These are phyloP conservation scores for Drymonia ruficornis DNA, from an alignment of 2,888 invertebrate genomes.

Conservation along the genomic window DNA sequence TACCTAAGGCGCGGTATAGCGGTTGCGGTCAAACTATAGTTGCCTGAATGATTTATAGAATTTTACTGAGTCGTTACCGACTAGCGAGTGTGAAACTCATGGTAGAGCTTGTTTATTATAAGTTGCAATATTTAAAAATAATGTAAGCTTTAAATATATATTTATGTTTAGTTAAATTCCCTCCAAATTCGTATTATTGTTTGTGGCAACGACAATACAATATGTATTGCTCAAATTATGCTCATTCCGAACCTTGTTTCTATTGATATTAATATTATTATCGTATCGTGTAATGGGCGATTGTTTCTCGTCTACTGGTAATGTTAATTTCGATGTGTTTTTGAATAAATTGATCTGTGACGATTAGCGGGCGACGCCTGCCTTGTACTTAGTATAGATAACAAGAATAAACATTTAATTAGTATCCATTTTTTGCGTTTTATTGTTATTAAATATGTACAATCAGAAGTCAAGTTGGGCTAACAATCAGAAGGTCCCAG, in stretches of 20 bases:
- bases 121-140: constrained; percentile 63
- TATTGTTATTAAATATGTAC: constrained; percentile 38
- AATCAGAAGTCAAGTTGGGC: too few relatives aligned
- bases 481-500: too few relatives aligned
- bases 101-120: constrained; percentile 35
- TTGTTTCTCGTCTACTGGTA: constrained; percentile 33
- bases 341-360: constrained; percentile 67
- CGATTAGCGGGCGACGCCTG: constrained; percentile 58
- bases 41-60: too few relatives aligned
- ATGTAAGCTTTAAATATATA: constrained; percentile 61
- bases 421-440: constrained; percentile 60
- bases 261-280: constrained; percentile 53
- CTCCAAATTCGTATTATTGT: constrained; percentile 51
- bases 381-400: constrained; percentile 72
- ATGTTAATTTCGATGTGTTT: constrained; percentile 35
- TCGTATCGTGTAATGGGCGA: constrained; percentile 40
- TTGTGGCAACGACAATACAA: constrained; percentile 75
- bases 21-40: too few relatives aligned
- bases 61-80: too few relatives aligned
- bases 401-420: constrained; percentile 80
- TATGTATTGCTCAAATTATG: constrained; percentile 79
- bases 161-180: constrained; percentile 56
- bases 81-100: too few relatives aligned
- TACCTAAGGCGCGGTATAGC: too few relatives aligned
- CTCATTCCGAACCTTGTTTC: constrained; percentile 67